A percentile compares a stretch with the other conserved stretches of the same genome.
Evolutionary conservation across 1,140 invertebrate species (phyloP).

Genomic region (Aphaenogaster rudis): DNA sequence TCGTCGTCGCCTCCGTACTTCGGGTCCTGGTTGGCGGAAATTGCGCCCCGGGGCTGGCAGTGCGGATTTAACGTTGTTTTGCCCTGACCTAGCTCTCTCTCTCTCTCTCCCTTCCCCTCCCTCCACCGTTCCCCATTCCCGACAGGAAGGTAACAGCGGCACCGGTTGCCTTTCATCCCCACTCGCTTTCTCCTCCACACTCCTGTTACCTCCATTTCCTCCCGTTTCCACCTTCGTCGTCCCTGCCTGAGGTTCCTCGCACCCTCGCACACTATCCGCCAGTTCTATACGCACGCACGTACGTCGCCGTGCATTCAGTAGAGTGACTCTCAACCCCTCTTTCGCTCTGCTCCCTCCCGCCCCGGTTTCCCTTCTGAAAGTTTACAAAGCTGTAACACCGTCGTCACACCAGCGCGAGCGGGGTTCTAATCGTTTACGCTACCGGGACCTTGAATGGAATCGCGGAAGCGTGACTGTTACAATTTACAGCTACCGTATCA

Average conservation of each 20-base stretch:
- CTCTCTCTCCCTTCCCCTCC: conserved; percentile 11
- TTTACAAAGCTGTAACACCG: conserved; percentile 35
- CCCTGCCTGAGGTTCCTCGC: not conserved
- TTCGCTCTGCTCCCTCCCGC: not conserved
- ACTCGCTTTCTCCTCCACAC: conserved; percentile 29
- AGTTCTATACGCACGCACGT: conserved; percentile 27
- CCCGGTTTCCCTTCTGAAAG: conserved; percentile 19
- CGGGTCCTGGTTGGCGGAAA: conserved; percentile 70
- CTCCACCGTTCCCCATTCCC: conserved; percentile 61
- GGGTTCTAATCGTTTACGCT: conserved; percentile 47
- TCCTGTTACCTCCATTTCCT: conserved; percentile 5
- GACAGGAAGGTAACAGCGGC: conserved; percentile 76
- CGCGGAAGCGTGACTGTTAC: conserved; percentile 64
- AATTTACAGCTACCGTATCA: conserved; percentile 58
- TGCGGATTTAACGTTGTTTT: conserved; percentile 78
- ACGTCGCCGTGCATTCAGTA: conserved; percentile 17
- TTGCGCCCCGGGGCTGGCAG: conserved; percentile 75
- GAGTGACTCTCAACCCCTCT: not conserved
- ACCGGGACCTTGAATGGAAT: conserved; percentile 48
- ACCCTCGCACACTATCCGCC: conserved; percentile 12
- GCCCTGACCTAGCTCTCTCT: conserved; percentile 77
- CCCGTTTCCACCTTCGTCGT: conserved; percentile 22
- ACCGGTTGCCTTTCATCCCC: conserved; percentile 73
- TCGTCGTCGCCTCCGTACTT: conserved; percentile 54
- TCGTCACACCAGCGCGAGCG: conserved; percentile 12